Evolutionary conservation across 2,888 invertebrate genomes (phyloP), one percentile per base, ranked within the genome.

Genomic region (Napeogenes sylphis): DNA sequence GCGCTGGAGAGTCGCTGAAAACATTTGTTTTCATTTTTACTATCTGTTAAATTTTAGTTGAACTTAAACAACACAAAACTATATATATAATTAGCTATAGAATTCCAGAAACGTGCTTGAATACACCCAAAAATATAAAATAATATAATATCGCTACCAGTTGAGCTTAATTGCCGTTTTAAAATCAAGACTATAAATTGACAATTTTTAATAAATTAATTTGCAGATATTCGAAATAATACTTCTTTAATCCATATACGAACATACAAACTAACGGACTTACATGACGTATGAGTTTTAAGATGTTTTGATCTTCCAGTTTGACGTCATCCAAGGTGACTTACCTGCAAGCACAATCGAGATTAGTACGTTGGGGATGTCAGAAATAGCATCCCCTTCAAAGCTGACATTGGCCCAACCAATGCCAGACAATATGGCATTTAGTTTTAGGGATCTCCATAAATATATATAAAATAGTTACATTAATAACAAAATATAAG

Each of bases 321-420:
- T 65, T 71, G 71, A 71, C 72, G 70, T 64, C 68, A 70, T 70
- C 70, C 81, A 82, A 81, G 78, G 78, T 72, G 75, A 83, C 87
- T 87, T 87, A 87, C 87, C 87, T 87, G 87, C 67, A 87, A 87
- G 73, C 69, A 75, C 69, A 76, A 78, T 72, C 70, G 70, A 69
- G 71, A 77, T 71, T 70, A 71, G 69, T 65, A 53, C 64, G 72
- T 45, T 60, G 54, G 63, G 21, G 46, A 47, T 35, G 58, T 62
- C 63, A 63, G 57, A 69, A 65, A 70, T 70, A 68, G 30, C 51
- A 5, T n/a, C 21, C 21, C 33, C 42, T 45, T 53, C 10, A 32
- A 21, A 33, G 42, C 51, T 32, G 56, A 62, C 62, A 66, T 62
- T 66, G 64, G 64, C 66, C 64, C 21, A 47, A 32, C 59, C 64